Percentiles rank a stretch among this genome's conserved stretches.
Conservation (phyloP, 1,140 invertebrate species). For the Samia ricini region DNA sequence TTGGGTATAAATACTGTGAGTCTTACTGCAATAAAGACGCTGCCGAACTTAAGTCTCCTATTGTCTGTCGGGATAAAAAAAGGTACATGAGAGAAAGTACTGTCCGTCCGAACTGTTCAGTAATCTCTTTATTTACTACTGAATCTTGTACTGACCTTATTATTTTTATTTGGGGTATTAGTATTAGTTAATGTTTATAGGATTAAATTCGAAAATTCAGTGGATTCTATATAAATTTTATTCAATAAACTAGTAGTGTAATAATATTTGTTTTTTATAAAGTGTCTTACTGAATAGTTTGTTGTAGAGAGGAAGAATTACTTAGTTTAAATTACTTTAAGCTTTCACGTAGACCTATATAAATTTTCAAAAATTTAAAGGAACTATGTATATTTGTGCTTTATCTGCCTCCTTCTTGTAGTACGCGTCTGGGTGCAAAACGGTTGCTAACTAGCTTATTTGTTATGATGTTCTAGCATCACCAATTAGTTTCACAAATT, state of each 20-base stretch:
- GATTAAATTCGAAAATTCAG: constrained; percentile 4
- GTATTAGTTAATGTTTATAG: constrained; percentile 7
- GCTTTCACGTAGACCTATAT: too few relatives aligned
- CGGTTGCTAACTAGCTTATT: too few relatives aligned
- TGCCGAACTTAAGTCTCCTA: constrained; percentile 49
- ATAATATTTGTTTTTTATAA: background rate
- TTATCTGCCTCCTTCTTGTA: too few relatives aligned
- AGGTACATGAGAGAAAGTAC: constrained; percentile 40
- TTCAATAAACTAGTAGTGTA: too few relatives aligned
- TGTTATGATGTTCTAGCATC: too few relatives aligned
- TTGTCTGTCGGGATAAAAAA: constrained; percentile 59
- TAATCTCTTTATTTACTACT: constrained; percentile 58
- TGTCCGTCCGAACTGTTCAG: constrained; percentile 24
- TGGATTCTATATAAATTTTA: constrained; percentile 13
- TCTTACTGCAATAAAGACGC: constrained; percentile 42
- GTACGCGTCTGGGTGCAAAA: too few relatives aligned
- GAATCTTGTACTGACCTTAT: constrained; percentile 41
- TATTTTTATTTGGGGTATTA: constrained; percentile 16
- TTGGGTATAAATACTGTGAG: constrained; percentile 49
- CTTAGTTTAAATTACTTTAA: too few relatives aligned
- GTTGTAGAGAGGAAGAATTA: too few relatives aligned
- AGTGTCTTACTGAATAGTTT: background rate
- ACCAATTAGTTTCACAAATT: too few relatives aligned
- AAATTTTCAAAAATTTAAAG: too few relatives aligned
- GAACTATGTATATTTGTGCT: too few relatives aligned